A percentile compares a stretch with the other conserved stretches of the same genome.
Conservation (phyloP, 2,888 invertebrate species). For the Thalpophila matura region DNA sequence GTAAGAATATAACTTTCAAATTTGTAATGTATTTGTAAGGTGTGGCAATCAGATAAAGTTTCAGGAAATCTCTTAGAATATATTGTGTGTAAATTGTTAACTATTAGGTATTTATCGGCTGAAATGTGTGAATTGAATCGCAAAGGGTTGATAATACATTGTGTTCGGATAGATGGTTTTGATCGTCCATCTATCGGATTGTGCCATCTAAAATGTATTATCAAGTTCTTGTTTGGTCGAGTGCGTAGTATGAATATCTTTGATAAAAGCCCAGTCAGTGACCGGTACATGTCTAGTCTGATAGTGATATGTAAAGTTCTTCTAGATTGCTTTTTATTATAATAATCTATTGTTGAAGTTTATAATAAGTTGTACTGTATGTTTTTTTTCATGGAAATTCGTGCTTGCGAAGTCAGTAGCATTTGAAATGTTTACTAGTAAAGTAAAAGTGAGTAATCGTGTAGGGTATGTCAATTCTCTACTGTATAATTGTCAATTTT, state of each 20-base stretch:
- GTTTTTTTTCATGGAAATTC: background rate
- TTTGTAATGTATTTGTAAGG: background rate
- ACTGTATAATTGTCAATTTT: slow-evolving; percentile 70
- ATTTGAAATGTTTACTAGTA: slow-evolving; percentile 52
- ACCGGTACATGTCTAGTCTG: slow-evolving; percentile 4
- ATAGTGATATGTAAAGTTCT: slow-evolving; percentile 13
- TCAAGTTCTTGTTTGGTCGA: slow-evolving; percentile 13
- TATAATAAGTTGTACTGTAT: too few relatives aligned
- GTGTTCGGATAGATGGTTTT: slow-evolving; percentile 37
- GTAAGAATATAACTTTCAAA: background rate
- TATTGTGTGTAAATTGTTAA: slow-evolving; percentile 26
- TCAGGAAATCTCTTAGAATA: slow-evolving; percentile 19
- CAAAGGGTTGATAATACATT: slow-evolving; percentile 14
- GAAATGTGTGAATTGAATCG: slow-evolving; percentile 24
- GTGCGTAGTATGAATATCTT: slow-evolving; percentile 13
- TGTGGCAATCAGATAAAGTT: background rate
- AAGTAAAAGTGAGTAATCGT: slow-evolving; percentile 61
- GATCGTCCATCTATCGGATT: slow-evolving; percentile 43
- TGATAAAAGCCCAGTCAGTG: slow-evolving; percentile 24
- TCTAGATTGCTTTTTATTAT: background rate
- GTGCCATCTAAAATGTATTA: slow-evolving; percentile 28
- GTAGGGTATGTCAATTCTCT: slow-evolving; percentile 67
- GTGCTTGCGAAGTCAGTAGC: slow-evolving; percentile 68
- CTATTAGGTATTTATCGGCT: slow-evolving; percentile 16
- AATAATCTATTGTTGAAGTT: too few relatives aligned